These are phyloP conservation scores for Dione juno DNA, from an alignment of 2,888 invertebrate genomes.

Conservation along the genomic window DNA sequence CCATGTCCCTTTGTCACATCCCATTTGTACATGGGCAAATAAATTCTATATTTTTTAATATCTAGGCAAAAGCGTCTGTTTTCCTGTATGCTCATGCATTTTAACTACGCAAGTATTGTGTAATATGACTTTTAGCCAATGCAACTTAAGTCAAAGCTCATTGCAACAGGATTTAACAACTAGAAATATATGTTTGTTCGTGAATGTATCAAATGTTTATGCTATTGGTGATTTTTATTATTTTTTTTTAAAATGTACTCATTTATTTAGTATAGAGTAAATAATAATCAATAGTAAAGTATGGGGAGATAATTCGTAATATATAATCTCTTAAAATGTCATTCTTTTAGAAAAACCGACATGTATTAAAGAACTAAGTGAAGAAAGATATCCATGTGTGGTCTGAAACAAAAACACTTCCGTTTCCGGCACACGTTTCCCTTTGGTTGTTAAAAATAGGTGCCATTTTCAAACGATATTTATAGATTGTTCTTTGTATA, in stretches of 20 bases:
- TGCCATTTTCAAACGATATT: conserved; percentile 27
- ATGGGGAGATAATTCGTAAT: too few species aligned
- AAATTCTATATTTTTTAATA: background rate
- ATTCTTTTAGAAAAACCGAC: background rate
- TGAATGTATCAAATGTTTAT: too few species aligned
- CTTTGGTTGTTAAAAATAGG: conserved; percentile 5
- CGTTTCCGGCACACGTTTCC: conserved; percentile 20
- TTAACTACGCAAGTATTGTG: background rate
- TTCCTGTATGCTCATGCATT: background rate
- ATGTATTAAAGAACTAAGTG: background rate
- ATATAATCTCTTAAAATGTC: too few species aligned
- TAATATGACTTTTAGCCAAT: too few species aligned
- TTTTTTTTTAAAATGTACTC: too few species aligned
- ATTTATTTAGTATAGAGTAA: too few species aligned
- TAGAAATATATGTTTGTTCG: too few species aligned
- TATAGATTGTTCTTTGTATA: background rate
- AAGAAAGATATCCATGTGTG: conserved; percentile 29
- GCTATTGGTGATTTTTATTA: too few species aligned
- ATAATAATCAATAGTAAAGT: too few species aligned
- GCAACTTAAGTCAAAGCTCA: too few species aligned
- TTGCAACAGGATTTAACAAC: too few species aligned
- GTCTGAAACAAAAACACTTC: conserved; percentile 29
- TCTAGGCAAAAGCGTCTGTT: background rate
- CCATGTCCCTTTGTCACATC: background rate
- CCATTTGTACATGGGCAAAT: background rate